These are phyloP conservation scores for Sebastes paucispinis DNA, from an alignment of 2,797 vertebrate species.

Conservation along the genomic window DNA sequence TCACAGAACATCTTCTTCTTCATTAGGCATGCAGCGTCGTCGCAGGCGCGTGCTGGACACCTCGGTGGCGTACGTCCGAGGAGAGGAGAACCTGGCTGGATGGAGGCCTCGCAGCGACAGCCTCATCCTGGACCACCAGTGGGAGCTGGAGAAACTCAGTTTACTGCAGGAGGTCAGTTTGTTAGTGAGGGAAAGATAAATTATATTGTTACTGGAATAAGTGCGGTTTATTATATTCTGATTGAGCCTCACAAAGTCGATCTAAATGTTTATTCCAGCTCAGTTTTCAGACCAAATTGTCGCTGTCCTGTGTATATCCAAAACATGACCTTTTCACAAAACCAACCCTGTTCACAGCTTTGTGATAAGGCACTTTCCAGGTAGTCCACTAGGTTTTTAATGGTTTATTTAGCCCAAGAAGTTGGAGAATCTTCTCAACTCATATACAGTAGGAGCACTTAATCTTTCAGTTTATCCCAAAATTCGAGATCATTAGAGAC, in stretches of 20 bases:
- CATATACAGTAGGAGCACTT: not conserved
- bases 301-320: not conserved
- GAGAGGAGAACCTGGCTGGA: constrained; percentile 97
- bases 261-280: not conserved
- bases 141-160: constrained; percentile 99
- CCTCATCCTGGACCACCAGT: constrained; percentile 97
- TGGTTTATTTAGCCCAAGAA: not conserved
- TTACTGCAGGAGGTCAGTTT: constrained; percentile 91
- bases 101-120: constrained; percentile 98
- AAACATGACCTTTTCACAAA: too few species aligned
- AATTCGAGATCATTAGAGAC: not conserved
- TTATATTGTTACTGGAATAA: not conserved
- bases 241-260: not conserved
- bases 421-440: too few species aligned
- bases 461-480: not conserved
- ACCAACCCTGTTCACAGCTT: too few species aligned
- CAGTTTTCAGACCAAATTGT: not conserved
- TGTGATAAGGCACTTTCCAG: too few species aligned
- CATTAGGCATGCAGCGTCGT: constrained; percentile 95
- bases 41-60: constrained; percentile 96
- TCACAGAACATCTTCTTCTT: not conserved
- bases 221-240: not conserved
- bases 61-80: constrained; percentile 95
- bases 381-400: not conserved
- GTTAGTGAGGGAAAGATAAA: not conserved